Percentiles rank a stretch among this genome's conserved stretches.
Evolutionary conservation across 2,888 invertebrate genomes (phyloP).

Genomic region (Phyllotreta cruciferae): DNA sequence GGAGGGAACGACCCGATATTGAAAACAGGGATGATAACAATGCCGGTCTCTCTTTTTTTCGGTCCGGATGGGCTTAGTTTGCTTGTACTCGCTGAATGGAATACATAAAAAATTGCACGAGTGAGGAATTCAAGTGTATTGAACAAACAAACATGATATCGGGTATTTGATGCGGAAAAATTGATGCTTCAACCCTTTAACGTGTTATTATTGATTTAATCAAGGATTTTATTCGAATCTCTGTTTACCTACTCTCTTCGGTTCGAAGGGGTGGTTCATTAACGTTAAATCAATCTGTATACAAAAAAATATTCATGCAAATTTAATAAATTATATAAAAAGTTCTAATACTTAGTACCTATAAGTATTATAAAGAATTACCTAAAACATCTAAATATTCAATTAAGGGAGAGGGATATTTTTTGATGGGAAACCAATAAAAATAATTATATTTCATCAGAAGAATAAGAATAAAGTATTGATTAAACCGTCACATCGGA

Average conservation of each 20-base stretch:
- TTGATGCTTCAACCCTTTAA: conserved; percentile 24
- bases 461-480: not conserved
- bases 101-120: conserved; percentile 38
- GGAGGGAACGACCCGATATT: conserved; percentile 22
- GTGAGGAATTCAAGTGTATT: conserved; percentile 37
- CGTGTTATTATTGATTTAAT: conserved; percentile 11
- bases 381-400: no score
- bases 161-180: conserved; percentile 33
- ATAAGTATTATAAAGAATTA: no score
- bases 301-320: no score
- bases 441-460: not conserved
- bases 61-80: conserved; percentile 37
- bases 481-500: conserved; percentile 1
- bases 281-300: no score
- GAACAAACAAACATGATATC: conserved; percentile 38
- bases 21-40: conserved; percentile 36
- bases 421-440: conserved; percentile 3
- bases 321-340: no score
- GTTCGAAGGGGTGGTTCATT: no score
- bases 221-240: conserved; percentile 18
- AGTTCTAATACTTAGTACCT: no score
- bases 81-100: conserved; percentile 38
- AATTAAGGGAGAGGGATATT: not conserved
- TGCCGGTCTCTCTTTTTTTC: conserved; percentile 28
- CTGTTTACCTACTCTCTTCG: not conserved